Conservation (phyloP, 1,140 invertebrate genomes). For the Drosophila virilis region DNA sequence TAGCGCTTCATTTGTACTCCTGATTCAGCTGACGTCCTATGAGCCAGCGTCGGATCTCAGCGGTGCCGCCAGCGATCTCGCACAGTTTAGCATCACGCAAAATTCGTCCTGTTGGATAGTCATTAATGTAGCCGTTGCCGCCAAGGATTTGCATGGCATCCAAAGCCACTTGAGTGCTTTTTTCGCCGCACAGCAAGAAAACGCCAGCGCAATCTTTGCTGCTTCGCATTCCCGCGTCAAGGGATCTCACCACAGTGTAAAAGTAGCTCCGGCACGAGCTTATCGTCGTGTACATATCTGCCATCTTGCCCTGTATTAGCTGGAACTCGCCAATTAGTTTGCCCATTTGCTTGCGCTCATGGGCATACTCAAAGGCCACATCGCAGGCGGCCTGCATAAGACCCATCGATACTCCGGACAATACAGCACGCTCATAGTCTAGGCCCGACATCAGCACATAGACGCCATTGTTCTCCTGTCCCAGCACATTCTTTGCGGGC, state of each 20-base stretch:
- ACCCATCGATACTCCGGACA: conserved; percentile 95
- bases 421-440: conserved; percentile 96
- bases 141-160: conserved; percentile 99
- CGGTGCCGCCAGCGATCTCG: conserved; percentile 99
- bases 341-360: conserved; percentile 96
- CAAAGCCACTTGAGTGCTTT: conserved; percentile 94
- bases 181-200: conserved; percentile 96
- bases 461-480: conserved; percentile 94
- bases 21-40: conserved; percentile 95
- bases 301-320: conserved; percentile 97
- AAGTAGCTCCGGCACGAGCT: conserved; percentile 94
- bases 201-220: conserved; percentile 98
- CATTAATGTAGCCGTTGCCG: conserved; percentile 99
- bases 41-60: conserved; percentile 95
- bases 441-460: conserved; percentile 99
- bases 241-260: conserved; percentile 94
- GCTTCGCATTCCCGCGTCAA: conserved; percentile 91
- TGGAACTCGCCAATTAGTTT: conserved; percentile 96
- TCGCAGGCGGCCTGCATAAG: conserved; percentile 98
- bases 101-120: conserved; percentile 97
- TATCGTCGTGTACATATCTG: conserved; percentile 98
- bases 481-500: conserved; percentile 93
- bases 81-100: conserved; percentile 98
- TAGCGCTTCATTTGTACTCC: conserved; percentile 88
- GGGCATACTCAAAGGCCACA: conserved; percentile 97